phyloP scores from a whole-genome alignment of 2,113 vertebrate species.

The Bambusicola thoracicus region DNA sequence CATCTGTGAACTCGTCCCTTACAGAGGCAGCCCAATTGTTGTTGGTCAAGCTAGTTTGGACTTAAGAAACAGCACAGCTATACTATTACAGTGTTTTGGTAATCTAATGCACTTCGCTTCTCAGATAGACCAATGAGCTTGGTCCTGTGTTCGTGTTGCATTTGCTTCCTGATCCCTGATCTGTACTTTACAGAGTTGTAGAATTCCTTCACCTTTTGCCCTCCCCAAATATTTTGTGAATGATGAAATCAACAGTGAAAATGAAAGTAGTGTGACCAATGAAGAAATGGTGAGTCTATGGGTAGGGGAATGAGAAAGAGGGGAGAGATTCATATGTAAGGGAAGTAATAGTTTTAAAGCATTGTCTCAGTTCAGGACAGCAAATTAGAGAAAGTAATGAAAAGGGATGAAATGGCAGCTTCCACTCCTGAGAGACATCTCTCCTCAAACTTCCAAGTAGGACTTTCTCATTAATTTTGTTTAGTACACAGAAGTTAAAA shows the following conservation, averaged over 20 bases:
- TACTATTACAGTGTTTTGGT: not conserved
- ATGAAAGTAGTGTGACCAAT: not conserved
- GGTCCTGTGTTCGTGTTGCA: accelerated
- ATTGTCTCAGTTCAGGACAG: not conserved
- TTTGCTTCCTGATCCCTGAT: not conserved
- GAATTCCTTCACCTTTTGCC: not conserved
- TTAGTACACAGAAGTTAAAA: not conserved
- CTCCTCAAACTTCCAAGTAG: not conserved
- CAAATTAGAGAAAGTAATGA: not conserved
- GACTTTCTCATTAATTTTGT: not conserved
- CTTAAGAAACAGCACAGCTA: not conserved
- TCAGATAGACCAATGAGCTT: not conserved
- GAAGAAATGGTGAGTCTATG: not conserved
- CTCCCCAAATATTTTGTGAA: not conserved
- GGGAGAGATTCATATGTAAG: not conserved
- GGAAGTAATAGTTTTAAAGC: not conserved
- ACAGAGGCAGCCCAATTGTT: not conserved
- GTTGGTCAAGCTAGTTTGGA: not conserved
- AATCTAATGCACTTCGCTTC: not conserved
- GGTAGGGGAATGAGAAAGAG: not conserved
- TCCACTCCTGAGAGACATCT: not conserved
- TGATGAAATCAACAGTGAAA: not conserved
- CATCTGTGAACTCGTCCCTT: not conserved
- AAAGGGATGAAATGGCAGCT: not conserved
- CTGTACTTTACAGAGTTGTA: not conserved